These are phyloP conservation scores for Turritopsis dohrnii DNA, from an alignment of 30 jellyfish, hydroid and myxozoan species.

Conservation along the genomic window DNA sequence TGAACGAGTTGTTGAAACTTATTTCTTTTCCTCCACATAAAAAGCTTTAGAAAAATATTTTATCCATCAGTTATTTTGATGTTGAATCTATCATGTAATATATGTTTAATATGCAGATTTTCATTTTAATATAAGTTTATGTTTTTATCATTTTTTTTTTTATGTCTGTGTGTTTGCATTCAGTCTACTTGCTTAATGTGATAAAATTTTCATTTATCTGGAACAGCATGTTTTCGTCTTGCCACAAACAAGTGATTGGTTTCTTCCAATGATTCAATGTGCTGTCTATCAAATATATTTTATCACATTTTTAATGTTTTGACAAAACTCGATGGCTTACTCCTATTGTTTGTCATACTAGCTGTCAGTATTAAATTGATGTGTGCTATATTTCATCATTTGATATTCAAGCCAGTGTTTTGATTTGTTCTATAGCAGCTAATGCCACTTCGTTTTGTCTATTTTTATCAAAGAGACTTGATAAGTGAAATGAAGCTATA, in stretches of 20 bases:
- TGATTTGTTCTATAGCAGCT: background rate
- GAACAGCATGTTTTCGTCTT: background rate
- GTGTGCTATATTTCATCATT: too few species aligned
- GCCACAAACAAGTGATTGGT: background rate
- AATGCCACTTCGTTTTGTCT: background rate
- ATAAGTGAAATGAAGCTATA: too few species aligned
- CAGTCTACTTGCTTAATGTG: too few species aligned
- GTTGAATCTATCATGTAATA: background rate
- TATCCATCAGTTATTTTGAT: background rate
- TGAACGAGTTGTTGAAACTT: background rate
- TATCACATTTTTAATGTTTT: background rate
- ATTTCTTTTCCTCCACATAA: background rate
- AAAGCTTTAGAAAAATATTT: background rate
- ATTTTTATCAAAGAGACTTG: too few species aligned
- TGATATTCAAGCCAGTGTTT: background rate
- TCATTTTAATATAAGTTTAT: background rate
- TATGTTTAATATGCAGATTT: background rate
- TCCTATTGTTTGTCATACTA: too few species aligned
- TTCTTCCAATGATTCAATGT: too few species aligned
- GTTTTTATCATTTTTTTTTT: too few species aligned
- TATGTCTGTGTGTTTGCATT: background rate
- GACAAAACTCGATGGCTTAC: too few species aligned
- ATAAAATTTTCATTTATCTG: background rate
- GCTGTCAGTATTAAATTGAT: too few species aligned
- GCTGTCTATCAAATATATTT: too few species aligned